Conservation (phyloP, 2,113 vertebrate genomes). For the Rhinoderma darwinii region DNA sequence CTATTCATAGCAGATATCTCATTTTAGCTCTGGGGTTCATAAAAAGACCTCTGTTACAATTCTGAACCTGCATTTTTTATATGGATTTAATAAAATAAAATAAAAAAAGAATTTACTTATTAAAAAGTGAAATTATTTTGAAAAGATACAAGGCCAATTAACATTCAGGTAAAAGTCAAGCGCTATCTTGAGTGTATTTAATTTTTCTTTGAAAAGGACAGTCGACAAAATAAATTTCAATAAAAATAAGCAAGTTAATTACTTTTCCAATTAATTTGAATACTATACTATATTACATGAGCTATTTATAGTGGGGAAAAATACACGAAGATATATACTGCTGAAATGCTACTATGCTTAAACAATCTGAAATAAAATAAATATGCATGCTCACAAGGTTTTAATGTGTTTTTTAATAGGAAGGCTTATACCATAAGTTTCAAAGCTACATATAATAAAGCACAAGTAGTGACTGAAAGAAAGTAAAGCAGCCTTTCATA, state of each 20-base stretch:
- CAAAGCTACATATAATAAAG: not conserved
- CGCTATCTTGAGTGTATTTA: constrained; percentile 10
- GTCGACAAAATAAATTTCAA: not conserved
- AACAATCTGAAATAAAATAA: not conserved
- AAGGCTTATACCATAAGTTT: not conserved
- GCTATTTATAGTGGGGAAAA: not conserved
- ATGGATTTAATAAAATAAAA: not conserved
- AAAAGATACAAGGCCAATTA: not conserved
- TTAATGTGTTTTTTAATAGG: not conserved
- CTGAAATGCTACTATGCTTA: not conserved
- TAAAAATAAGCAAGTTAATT: constrained; percentile 31
- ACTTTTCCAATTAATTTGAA: not conserved
- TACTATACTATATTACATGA: not conserved
- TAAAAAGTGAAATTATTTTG: not conserved
- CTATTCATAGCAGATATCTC: no score
- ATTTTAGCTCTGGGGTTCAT: no score
- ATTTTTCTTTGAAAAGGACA: constrained; percentile 29
- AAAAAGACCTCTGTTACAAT: no score
- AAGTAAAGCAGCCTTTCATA: not conserved
- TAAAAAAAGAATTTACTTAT: not conserved
- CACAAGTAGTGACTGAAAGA: not conserved
- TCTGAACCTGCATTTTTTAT: not conserved
- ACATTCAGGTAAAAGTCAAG: constrained; percentile 43
- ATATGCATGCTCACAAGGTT: not conserved
- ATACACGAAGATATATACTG: not conserved